Evolutionary conservation across 2,888 invertebrate genomes (phyloP).

Genomic region (Rhorus exstirpatorius): DNA sequence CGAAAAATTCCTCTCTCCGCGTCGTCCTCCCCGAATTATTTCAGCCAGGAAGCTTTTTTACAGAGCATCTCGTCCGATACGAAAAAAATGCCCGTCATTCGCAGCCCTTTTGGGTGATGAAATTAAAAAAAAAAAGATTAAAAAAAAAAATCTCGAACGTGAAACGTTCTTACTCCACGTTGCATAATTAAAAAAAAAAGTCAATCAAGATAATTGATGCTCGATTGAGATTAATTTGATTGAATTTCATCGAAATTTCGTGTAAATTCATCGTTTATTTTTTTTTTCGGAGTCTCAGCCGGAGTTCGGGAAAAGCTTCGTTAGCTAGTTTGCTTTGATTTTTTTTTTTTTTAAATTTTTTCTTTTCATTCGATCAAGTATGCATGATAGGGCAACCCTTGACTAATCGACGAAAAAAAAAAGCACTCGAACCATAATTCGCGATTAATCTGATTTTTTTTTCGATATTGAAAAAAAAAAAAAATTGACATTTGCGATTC

Average conservation of each 20-base stretch:
- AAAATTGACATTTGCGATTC: not conserved
- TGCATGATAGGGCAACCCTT: too few species aligned
- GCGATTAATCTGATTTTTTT: not conserved
- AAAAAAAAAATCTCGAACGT: conserved; percentile 2
- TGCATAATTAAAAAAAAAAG: too few species aligned
- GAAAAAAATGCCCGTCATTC: not conserved
- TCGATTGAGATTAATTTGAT: too few species aligned
- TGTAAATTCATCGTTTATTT: too few species aligned
- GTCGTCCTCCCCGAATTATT: conserved; percentile 13
- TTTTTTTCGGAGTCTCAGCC: conserved; percentile 10
- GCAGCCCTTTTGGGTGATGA: not conserved
- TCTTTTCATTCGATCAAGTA: too few species aligned
- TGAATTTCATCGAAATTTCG: too few species aligned
- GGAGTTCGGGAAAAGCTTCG: conserved; percentile 33
- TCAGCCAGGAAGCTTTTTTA: not conserved
- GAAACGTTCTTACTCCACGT: not conserved
- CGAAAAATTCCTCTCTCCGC: conserved; percentile 3
- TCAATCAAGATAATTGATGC: too few species aligned
- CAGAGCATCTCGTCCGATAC: conserved; percentile 1
- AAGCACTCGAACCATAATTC: not conserved
- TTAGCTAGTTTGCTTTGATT: conserved; percentile 47
- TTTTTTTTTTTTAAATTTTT: too few species aligned
- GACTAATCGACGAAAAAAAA: not conserved
- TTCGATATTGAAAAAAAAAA: too few species aligned
- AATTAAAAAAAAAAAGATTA: too few species aligned